Percentiles rank a stretch among this genome's conserved stretches.
Conservation (phyloP, 1,140 invertebrate species). For the Dendroctonus ponderosae region DNA sequence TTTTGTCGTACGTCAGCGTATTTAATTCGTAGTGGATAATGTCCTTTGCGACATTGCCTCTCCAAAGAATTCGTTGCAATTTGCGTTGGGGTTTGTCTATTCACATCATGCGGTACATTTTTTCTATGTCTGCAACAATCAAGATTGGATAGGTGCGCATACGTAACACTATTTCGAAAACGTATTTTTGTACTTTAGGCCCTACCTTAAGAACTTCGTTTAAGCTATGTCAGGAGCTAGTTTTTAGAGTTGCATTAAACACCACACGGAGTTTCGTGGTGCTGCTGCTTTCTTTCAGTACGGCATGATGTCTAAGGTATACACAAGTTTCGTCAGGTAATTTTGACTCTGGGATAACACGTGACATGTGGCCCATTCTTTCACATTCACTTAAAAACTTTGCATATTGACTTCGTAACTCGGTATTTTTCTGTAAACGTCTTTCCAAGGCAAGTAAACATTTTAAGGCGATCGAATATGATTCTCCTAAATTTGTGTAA, state of each 20-base stretch:
- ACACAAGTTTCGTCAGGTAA: neutral
- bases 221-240: too few species aligned
- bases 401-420: constrained; percentile 7
- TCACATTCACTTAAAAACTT: constrained; percentile 15
- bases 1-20: too few species aligned
- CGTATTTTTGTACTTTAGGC: neutral
- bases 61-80: too few species aligned
- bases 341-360: neutral
- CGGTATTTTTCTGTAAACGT: neutral
- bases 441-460: constrained; percentile 6
- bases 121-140: too few species aligned
- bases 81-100: too few species aligned
- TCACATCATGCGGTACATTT: too few species aligned
- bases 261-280: neutral
- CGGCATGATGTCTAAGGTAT: constrained; percentile 43
- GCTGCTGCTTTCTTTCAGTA: neutral
- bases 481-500: constrained; percentile 7
- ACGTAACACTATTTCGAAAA: neutral
- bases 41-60: too few species aligned
- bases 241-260: too few species aligned
- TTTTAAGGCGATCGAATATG: constrained; percentile 5
- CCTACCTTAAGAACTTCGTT: too few species aligned
- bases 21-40: too few species aligned
- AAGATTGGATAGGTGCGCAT: neutral
- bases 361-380: constrained; percentile 15